These are phyloP conservation scores for Myopa tessellatipennis DNA, from an alignment of 2,888 invertebrate genomes.

Conservation along the genomic window DNA sequence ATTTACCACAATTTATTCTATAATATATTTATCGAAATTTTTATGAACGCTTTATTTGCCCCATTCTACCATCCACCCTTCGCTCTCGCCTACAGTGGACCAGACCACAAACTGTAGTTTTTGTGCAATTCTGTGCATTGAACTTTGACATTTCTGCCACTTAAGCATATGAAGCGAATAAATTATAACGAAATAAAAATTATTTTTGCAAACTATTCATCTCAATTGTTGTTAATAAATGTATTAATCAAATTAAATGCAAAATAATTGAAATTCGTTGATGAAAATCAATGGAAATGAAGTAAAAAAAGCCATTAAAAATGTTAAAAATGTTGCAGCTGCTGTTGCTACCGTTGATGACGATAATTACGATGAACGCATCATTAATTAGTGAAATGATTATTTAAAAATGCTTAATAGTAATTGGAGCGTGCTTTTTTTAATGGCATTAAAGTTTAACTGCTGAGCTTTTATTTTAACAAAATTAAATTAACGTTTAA, in stretches of 20 bases:
- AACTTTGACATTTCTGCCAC: neutral
- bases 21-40: no score
- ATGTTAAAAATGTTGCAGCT: neutral
- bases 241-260: neutral
- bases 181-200: neutral
- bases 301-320: neutral
- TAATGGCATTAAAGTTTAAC: neutral
- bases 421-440: conserved; percentile 6
- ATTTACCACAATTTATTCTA: no score
- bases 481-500: no score
- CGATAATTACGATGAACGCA: conserved; percentile 13
- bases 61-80: no score
- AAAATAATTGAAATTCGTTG: neutral
- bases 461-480: neutral
- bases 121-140: no score
- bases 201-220: neutral
- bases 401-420: conserved; percentile 14
- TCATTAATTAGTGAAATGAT: conserved; percentile 24
- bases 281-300: neutral
- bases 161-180: neutral
- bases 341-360: neutral
- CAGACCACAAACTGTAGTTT: no score
- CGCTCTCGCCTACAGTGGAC: no score
- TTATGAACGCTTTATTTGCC: no score
- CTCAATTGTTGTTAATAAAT: conserved; percentile 10